Conservation (phyloP, 2,113 vertebrate genomes). For the Mustela nigripes region DNA sequence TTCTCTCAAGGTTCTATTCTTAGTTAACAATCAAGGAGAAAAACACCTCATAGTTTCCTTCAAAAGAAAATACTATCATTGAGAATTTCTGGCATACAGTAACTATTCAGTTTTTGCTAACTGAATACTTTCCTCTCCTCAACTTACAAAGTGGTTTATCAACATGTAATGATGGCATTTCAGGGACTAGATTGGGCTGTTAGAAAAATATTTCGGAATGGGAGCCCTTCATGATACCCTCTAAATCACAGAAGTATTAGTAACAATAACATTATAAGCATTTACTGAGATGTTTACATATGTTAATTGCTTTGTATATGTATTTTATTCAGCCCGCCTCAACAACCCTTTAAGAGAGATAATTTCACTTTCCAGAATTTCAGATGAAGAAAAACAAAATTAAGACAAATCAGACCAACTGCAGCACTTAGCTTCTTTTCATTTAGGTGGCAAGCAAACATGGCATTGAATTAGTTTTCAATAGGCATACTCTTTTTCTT, state of each 20-base stretch:
- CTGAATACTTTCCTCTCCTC: slow-evolving; percentile 25
- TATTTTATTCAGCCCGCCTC: neutral
- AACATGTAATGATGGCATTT: neutral
- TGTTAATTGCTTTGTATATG: neutral
- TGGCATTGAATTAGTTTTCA: neutral
- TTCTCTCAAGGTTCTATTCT: neutral
- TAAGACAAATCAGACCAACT: neutral
- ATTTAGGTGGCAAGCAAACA: neutral
- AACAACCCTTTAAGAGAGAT: neutral
- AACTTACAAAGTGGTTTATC: neutral
- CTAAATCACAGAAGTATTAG: neutral
- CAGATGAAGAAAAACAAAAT: neutral
- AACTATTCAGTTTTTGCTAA: neutral
- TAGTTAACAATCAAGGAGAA: neutral
- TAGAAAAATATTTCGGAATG: slow-evolving; percentile 11
- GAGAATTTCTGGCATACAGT: neutral
- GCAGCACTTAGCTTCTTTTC: neutral
- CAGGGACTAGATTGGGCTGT: neutral
- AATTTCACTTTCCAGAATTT: neutral
- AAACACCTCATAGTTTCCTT: neutral
- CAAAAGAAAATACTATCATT: neutral
- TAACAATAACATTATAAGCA: neutral
- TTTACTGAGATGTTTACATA: neutral
- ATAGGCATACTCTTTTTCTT: neutral
- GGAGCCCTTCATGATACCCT: neutral